Conservation (phyloP, 2,888 invertebrate species). For the Cremastinae sp. region DNA sequence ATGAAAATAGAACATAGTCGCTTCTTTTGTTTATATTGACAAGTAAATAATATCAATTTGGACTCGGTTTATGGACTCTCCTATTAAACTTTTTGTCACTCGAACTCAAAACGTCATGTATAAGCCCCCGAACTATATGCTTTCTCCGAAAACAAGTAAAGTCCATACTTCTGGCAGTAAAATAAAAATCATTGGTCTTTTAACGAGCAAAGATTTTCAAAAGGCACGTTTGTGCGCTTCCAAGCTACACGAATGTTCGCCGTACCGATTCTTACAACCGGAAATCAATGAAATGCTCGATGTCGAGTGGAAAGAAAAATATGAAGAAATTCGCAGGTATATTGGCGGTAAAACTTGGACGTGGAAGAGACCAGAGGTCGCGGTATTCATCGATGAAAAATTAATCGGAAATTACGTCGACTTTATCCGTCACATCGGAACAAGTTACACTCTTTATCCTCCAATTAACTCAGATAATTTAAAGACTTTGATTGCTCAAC, state of each 20-base stretch:
- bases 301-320: conserved; percentile 80
- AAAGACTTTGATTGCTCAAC: conserved; percentile 78
- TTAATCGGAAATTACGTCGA: conserved; percentile 82
- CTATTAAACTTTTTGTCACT: too few species aligned
- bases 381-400: conserved; percentile 81
- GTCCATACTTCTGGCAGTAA: conserved; percentile 27
- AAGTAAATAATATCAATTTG: too few species aligned
- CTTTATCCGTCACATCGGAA: conserved; percentile 79
- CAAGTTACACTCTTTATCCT: conserved; percentile 80
- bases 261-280: conserved; percentile 62
- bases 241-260: conserved; percentile 63
- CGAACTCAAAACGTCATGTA: too few species aligned
- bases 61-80: too few species aligned
- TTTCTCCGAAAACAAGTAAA: neutral
- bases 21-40: too few species aligned
- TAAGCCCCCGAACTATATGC: too few species aligned
- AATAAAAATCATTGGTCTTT: conserved; percentile 65
- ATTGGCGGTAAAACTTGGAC: conserved; percentile 81
- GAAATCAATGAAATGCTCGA: conserved; percentile 66
- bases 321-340: conserved; percentile 74
- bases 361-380: conserved; percentile 79
- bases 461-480: conserved; percentile 78
- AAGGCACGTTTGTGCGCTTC: conserved; percentile 65
- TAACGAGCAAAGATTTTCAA: conserved; percentile 65
- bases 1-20: too few species aligned